A percentile compares a stretch with the other conserved stretches of the same genome.
Conservation (phyloP, 1,140 invertebrate genomes). For the Cyclargus thomasi region DNA sequence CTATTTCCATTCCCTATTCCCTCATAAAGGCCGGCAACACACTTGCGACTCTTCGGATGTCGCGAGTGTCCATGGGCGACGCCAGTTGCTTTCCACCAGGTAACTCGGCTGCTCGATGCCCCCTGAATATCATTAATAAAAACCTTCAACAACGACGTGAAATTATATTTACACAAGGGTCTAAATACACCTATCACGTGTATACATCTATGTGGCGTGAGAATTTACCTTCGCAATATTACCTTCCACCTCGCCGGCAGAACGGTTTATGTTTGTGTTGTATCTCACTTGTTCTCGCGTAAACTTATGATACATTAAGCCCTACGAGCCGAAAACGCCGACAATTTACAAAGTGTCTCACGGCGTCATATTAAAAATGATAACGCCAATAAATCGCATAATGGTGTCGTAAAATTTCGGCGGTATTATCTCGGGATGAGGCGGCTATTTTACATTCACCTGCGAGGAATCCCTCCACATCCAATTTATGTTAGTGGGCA, state of each 20-base stretch:
- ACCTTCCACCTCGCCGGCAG: conserved; percentile 6
- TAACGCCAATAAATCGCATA: conserved; percentile 70
- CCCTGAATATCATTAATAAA: no score
- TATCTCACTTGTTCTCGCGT: neutral
- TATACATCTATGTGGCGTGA: neutral
- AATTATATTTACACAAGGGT: neutral
- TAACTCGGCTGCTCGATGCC: no score
- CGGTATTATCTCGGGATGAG: conserved; percentile 72
- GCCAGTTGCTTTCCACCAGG: no score
- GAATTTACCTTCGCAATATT: neutral
- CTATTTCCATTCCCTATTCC: no score
- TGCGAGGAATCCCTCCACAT: conserved; percentile 70
- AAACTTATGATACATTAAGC: neutral
- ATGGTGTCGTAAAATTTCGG: conserved; percentile 71
- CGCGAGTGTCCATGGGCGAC: no score
- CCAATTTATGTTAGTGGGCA: conserved; percentile 75
- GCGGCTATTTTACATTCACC: conserved; percentile 73
- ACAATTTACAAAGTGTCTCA: conserved; percentile 26
- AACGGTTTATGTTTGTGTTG: conserved; percentile 21
- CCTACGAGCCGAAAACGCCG: neutral
- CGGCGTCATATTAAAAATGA: conserved; percentile 63
- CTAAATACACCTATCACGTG: neutral
- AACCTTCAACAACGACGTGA: no score
- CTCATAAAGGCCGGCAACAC: no score
- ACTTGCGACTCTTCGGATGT: no score